These are phyloP conservation scores for Phaonia tiefii DNA, from an alignment of 2,888 invertebrate species.

Conservation along the genomic window DNA sequence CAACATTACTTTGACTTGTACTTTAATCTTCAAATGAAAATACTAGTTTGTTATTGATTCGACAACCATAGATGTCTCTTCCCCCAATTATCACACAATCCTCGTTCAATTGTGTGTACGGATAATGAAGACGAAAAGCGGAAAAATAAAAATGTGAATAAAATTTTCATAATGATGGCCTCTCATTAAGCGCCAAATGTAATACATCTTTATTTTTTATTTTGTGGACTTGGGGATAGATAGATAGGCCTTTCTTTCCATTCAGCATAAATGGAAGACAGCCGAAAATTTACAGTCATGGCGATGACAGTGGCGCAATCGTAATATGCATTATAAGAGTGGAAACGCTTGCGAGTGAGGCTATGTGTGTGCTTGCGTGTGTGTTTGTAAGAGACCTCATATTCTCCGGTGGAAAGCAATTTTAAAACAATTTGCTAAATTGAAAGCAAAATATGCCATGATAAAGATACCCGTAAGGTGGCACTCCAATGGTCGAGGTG, in stretches of 20 bases:
- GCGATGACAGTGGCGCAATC: constrained; percentile 58
- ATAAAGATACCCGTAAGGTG: constrained; percentile 31
- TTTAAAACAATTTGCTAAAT: constrained; percentile 66
- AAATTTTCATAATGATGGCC: constrained; percentile 64
- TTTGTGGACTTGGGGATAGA: constrained; percentile 13
- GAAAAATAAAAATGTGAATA: constrained; percentile 61
- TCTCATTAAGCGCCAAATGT: constrained; percentile 66
- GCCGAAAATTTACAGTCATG: constrained; percentile 49
- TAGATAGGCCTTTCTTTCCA: neutral
- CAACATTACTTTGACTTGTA: no score
- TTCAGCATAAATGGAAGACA: constrained; percentile 22
- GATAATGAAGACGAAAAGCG: constrained; percentile 34
- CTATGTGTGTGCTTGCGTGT: neutral
- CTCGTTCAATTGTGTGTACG: neutral
- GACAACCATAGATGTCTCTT: neutral
- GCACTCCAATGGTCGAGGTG: constrained; percentile 1
- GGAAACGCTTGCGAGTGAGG: neutral
- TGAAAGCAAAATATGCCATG: constrained; percentile 64
- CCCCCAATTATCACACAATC: neutral
- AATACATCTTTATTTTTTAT: constrained; percentile 54
- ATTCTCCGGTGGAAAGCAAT: constrained; percentile 58
- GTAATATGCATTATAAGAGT: constrained; percentile 58
- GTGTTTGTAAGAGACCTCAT: no score
- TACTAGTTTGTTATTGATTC: no score
- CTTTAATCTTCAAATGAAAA: no score